A percentile compares a stretch with the other conserved stretches of the same genome.
These are phyloP conservation scores for Adelges cooleyi DNA, from an alignment of 1,140 invertebrate species.

Conservation along the genomic window DNA sequence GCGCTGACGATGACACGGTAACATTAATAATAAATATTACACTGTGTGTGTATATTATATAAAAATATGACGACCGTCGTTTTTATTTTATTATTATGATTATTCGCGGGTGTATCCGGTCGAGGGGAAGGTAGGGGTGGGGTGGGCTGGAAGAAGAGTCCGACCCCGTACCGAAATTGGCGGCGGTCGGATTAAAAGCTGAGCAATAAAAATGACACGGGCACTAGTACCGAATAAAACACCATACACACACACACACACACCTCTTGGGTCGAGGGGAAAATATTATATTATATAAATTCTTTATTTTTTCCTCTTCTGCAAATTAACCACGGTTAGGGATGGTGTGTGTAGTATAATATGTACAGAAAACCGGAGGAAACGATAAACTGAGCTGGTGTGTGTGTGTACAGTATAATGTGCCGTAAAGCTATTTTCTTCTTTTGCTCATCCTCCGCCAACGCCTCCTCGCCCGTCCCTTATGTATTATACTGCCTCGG, in stretches of 20 bases:
- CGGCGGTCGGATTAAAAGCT: constrained; percentile 17
- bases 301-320: constrained; percentile 13
- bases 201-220: constrained; percentile 27
- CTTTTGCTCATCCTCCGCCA: background rate
- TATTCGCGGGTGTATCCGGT: constrained; percentile 1
- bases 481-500: background rate
- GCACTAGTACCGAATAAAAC: constrained; percentile 23
- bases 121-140: too few species aligned
- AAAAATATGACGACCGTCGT: constrained; percentile 19
- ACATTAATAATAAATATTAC: constrained; percentile 29
- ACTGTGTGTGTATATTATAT: too few species aligned
- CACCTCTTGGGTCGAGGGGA: background rate
- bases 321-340: constrained; percentile 22
- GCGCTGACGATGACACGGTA: constrained; percentile 25
- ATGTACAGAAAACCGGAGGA: background rate
- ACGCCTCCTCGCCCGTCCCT: too few species aligned
- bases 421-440: constrained; percentile 13
- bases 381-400: constrained; percentile 11
- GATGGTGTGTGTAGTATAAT: background rate
- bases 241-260: background rate
- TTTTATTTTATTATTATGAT: constrained; percentile 22
- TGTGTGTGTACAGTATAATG: background rate
- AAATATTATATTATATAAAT: constrained; percentile 21
- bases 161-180: constrained; percentile 18
- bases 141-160: background rate